phyloP scores from a whole-genome alignment of 2,888 invertebrate genomes.

The Dryomyza anilis region DNA sequence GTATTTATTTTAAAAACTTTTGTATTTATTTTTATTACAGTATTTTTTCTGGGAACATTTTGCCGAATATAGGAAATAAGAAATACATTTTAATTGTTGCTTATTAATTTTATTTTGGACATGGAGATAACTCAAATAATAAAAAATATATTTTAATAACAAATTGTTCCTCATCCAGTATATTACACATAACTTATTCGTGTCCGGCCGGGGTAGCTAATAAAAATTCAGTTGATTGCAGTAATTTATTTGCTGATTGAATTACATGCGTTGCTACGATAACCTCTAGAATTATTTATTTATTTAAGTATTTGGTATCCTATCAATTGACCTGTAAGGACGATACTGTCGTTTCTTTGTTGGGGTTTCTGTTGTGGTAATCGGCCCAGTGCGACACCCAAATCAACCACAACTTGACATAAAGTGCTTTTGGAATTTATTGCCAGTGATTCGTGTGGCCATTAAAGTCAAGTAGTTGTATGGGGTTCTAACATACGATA shows the following conservation, averaged over 20 bases:
- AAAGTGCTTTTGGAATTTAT: slow-evolving; percentile 9
- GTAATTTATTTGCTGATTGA: slow-evolving; percentile 11
- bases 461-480: background rate
- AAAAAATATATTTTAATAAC: too few relatives aligned
- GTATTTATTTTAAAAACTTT: too few relatives aligned
- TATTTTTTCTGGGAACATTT: too few relatives aligned
- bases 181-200: too few relatives aligned
- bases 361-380: background rate
- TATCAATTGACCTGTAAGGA: slow-evolving; percentile 6
- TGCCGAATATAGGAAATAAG: background rate
- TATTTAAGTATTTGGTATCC: background rate
- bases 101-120: background rate
- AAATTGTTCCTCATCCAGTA: too few relatives aligned
- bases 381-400: background rate
- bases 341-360: background rate
- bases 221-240: slow-evolving; percentile 5
- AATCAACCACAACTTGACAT: background rate
- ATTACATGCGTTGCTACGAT: background rate
- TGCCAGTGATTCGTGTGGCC: slow-evolving; percentile 4
- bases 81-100: background rate
- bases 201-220: background rate
- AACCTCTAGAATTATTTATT: background rate
- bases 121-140: background rate
- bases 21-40: background rate
- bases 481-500: background rate